Evolutionary conservation across 2,113 vertebrate genomes (phyloP), one percentile per base, ranked within the genome.

Genomic region (Crotalus horridus): DNA sequence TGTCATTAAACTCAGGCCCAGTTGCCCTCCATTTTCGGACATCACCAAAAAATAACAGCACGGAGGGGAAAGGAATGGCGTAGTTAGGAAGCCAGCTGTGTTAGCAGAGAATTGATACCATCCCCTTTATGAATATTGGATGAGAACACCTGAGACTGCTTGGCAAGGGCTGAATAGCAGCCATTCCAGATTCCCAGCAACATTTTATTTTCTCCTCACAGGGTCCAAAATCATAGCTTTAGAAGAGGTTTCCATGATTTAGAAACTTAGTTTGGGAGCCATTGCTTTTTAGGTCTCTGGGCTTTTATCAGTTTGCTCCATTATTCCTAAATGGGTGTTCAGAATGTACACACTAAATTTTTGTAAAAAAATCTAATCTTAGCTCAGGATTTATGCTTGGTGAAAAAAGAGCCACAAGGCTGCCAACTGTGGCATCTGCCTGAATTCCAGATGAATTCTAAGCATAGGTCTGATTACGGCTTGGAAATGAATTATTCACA

Each of bases 41-140:
- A 90, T 94, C 89, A 8, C 48, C 94, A 86, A 85, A 4, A 91
- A 90, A 39, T 89, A 56, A n/a, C 13, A 48, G 90, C 20, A 17
- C 61, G 8, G 26, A 90, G n/a, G 46, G 61, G 88, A 58, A 51
- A 26, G 4, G 26, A 88, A 48, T 23, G 74, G 94, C 0, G 0
- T 0, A 29, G 97, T 87, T 94, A 96, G 97, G 95, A 95, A 96
- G 95, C 33, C 0, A 0, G 93, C 0, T 2, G 95, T 6, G 59
- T 95, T 9, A 61, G 95, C 85, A 54, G 97, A 55, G 97, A 98
- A 96, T 97, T 96, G 98, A 98, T 98, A 98, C 96, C 87, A 0
- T 89, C 92, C 87, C 85, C 69, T 85, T 90, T 29, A 97, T 99
- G 96, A 98, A 99, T 99, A 98, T 97, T 98, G 94, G 95, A 99